Evolutionary conservation across 2,113 vertebrate genomes (phyloP).

Genomic region (Lophochroa leadbeateri): DNA sequence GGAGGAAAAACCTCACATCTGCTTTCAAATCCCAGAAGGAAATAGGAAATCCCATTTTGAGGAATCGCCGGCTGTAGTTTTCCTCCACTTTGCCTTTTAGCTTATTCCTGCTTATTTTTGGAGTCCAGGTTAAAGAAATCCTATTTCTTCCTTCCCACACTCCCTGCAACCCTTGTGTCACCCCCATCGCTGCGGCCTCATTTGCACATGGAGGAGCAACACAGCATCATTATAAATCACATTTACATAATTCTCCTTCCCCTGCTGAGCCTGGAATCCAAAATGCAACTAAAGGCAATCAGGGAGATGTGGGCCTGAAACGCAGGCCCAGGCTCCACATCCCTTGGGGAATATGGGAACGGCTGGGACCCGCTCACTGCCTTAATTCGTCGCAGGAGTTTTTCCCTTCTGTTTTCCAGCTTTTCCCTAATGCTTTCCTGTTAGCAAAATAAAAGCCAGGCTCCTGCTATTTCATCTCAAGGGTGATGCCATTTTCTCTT

Average conservation of each 20-base stretch:
- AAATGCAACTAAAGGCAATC: background rate
- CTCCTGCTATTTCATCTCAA: background rate
- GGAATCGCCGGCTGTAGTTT: accelerated
- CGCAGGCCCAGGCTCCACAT: accelerated
- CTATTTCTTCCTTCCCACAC: background rate
- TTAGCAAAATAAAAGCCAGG: background rate
- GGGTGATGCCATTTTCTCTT: background rate
- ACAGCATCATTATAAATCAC: accelerated
- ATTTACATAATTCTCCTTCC: background rate
- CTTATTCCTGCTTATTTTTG: background rate
- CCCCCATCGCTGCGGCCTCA: background rate
- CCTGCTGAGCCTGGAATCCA: background rate
- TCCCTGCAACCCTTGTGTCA: accelerated
- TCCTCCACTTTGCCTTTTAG: background rate
- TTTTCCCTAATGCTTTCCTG: background rate
- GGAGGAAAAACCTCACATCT: background rate
- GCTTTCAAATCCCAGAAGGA: background rate
- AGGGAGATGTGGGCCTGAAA: background rate
- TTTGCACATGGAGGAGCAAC: background rate
- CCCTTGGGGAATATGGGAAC: background rate
- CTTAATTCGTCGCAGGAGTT: background rate
- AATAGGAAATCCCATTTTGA: background rate
- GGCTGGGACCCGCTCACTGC: background rate
- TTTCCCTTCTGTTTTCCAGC: background rate
- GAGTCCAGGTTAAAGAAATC: accelerated